Conservation (phyloP, 2,797 vertebrate species). For the Poeciliopsis infans region DNA sequence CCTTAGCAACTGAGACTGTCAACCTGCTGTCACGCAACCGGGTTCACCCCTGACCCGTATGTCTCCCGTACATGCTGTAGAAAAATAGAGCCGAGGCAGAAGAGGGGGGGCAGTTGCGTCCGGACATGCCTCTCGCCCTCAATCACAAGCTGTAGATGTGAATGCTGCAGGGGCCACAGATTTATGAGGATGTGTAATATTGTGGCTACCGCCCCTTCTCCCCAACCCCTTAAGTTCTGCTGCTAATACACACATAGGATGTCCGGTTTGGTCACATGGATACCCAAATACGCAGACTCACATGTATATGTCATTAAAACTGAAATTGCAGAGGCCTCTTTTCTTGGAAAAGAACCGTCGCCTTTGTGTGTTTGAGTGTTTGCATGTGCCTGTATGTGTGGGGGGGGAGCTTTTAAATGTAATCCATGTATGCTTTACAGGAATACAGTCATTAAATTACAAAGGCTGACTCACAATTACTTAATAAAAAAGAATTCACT, state of each 20-base stretch:
- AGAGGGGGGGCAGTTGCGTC: constrained; percentile 67
- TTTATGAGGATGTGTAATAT: constrained; percentile 76
- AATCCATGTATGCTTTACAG: constrained; percentile 45
- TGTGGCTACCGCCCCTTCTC: constrained; percentile 26
- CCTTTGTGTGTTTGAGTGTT: constrained; percentile 15
- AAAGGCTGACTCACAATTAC: constrained; percentile 52
- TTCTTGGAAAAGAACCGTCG: constrained; percentile 20
- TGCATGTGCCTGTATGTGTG: constrained; percentile 10
- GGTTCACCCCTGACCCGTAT: constrained; percentile 73
- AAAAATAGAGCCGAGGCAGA: constrained; percentile 56
- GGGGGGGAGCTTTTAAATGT: constrained; percentile 24
- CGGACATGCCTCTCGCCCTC: constrained; percentile 77
- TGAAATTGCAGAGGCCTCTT: constrained; percentile 49
- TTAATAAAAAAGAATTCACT: constrained; percentile 26
- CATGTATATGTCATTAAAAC: constrained; percentile 57
- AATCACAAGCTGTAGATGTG: constrained; percentile 73
- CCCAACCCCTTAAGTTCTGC: constrained; percentile 19
- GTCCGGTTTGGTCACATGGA: constrained; percentile 50
- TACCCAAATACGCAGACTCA: constrained; percentile 37
- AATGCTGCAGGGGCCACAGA: constrained; percentile 71
- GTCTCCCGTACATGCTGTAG: constrained; percentile 67
- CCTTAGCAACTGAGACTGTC: constrained; percentile 72
- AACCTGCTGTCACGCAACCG: constrained; percentile 69
- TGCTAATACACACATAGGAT: constrained; percentile 49
- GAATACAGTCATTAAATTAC: constrained; percentile 33